Evolutionary conservation across 2,888 invertebrate genomes (phyloP), one percentile per base, ranked within the genome.

Genomic region (Cantharis lateralis): DNA sequence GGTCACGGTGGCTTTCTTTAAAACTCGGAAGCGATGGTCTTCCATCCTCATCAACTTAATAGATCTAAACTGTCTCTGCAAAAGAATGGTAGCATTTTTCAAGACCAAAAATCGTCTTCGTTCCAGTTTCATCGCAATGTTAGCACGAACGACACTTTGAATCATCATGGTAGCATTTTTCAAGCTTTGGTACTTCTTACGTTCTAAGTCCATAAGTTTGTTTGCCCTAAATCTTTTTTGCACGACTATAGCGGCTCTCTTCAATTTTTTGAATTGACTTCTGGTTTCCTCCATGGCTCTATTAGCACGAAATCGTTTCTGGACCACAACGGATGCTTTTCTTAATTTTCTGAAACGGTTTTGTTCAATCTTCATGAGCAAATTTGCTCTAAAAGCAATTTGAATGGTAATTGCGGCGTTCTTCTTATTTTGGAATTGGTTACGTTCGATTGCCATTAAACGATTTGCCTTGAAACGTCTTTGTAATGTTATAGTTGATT

Each of bases 141-240:
- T 74, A 3, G 68, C 68, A 20, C 68, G n/a, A 68, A 20, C 15
- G n/a, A 11, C 10, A 5, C 68, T 63, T 10, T 78, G 78, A 48
- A 78, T 71, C 7, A 11, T 71, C 15, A 68, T 63, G 32, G 69
- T 48, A 16, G 78, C 69, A 2, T 75, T 26, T 18, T n/a, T 73
- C 15, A 73, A 71, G 11, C 2, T 15, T 16, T 28, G 28, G 76
- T 78, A 82, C 61, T 26, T 20, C 16, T 26, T 61, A 77, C 85
- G 84, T 80, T 88, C 84, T 24, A 79, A 80, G 82, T 86, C 88
- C 79, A 85, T 83, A 5, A 86, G 74, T 13, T 88, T 80, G 72
- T 86, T 89, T 11, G 88, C 87, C 80, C 87, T 87, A 83, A 88
- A 91, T 63, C 82, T 87, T 32, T 82, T 83, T 80, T 91, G 91